Evolutionary conservation across 2,888 invertebrate species (phyloP).

Genomic region (Melieria crassipennis): DNA sequence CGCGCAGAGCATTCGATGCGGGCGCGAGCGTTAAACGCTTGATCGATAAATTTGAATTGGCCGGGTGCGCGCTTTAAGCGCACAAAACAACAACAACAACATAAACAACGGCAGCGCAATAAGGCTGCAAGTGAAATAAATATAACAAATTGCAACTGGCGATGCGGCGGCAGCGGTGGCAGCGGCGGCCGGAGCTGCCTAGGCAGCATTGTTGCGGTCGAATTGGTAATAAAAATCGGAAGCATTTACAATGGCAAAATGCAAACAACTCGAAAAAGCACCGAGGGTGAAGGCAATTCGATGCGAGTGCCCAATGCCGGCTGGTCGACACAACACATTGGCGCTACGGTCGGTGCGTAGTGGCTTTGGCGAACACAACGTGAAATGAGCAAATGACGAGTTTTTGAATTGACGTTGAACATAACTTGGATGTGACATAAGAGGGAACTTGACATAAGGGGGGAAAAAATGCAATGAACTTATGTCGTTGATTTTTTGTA

Average conservation of each 20-base stretch:
- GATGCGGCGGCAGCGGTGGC: neutral
- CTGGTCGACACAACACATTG: too few relatives aligned
- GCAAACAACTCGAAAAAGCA: neutral
- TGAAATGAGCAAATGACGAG: too few relatives aligned
- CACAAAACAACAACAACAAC: too few relatives aligned
- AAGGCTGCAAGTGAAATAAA: slow-evolving; percentile 2
- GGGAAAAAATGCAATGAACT: too few relatives aligned
- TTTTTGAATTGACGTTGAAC: too few relatives aligned
- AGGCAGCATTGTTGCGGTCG: slow-evolving; percentile 1
- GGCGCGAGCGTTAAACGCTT: slow-evolving; percentile 14
- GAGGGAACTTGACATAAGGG: too few relatives aligned
- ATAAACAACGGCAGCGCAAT: neutral
- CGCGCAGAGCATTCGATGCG: neutral
- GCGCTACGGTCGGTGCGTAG: too few relatives aligned
- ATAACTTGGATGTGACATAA: too few relatives aligned
- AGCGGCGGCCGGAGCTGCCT: too few relatives aligned
- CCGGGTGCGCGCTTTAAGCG: too few relatives aligned
- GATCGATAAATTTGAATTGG: slow-evolving; percentile 19
- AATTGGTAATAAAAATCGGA: slow-evolving; percentile 25
- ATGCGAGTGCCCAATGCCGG: neutral
- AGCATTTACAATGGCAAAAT: slow-evolving; percentile 8
- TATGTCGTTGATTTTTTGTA: too few relatives aligned
- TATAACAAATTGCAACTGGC: slow-evolving; percentile 18
- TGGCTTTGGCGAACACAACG: too few relatives aligned
- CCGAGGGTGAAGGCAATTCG: neutral